These are phyloP conservation scores for Drosophila teissieri DNA, from an alignment of 1,140 invertebrate genomes.

Conservation along the genomic window DNA sequence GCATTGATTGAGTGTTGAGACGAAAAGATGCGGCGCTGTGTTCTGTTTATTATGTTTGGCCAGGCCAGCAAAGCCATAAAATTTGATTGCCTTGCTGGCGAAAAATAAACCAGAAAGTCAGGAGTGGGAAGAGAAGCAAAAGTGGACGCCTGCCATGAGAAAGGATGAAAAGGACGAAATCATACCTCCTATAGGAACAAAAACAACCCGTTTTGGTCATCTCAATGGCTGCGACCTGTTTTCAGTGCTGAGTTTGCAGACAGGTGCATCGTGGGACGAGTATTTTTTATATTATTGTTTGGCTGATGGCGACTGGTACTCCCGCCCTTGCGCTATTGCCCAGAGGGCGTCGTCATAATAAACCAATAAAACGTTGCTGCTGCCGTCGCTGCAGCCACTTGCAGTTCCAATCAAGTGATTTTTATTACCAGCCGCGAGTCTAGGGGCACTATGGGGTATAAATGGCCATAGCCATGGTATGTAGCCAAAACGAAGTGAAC, in stretches of 20 bases:
- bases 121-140: neutral
- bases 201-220: slow-evolving; percentile 19
- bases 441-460: slow-evolving; percentile 44
- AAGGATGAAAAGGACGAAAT: slow-evolving; percentile 1
- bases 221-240: slow-evolving; percentile 8
- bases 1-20: slow-evolving; percentile 75
- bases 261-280: slow-evolving; percentile 34
- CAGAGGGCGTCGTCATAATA: slow-evolving; percentile 64
- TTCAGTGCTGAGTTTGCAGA: slow-evolving; percentile 14
- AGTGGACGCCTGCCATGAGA: slow-evolving; percentile 1
- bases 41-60: slow-evolving; percentile 62
- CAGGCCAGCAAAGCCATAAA: slow-evolving; percentile 74
- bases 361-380: slow-evolving; percentile 68
- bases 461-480: slow-evolving; percentile 71
- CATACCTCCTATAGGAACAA: neutral
- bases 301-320: neutral
- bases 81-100: slow-evolving; percentile 68
- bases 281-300: slow-evolving; percentile 14
- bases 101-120: slow-evolving; percentile 27
- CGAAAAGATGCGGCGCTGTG: slow-evolving; percentile 59
- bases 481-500: slow-evolving; percentile 74
- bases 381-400: slow-evolving; percentile 48
- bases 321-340: slow-evolving; percentile 1
- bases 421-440: slow-evolving; percentile 57
- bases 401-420: slow-evolving; percentile 81